phyloP scores from a whole-genome alignment of 2,888 invertebrate species.

The Pomacea canaliculata region DNA sequence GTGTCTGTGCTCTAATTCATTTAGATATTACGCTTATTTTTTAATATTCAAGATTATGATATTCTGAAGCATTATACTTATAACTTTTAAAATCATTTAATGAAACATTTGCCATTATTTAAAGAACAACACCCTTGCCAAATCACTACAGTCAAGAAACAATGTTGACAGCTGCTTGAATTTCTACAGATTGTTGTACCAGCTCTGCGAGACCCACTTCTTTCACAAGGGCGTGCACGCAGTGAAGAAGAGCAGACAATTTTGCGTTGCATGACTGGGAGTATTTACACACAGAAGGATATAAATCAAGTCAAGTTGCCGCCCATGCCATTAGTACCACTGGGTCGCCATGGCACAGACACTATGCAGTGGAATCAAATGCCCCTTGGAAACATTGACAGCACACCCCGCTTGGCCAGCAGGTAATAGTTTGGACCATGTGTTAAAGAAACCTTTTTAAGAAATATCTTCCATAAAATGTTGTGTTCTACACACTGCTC shows the following conservation, averaged over 20 bases:
- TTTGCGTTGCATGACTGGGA: conserved; percentile 62
- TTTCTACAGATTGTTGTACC: conserved; percentile 50
- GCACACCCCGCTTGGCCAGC: conserved; percentile 60
- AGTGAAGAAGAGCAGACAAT: conserved; percentile 61
- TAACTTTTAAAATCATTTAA: no score
- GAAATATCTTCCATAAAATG: no score
- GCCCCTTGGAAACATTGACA: conserved; percentile 67
- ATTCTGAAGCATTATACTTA: no score
- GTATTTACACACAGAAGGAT: conserved; percentile 58
- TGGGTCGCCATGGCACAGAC: conserved; percentile 65
- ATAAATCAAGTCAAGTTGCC: conserved; percentile 60
- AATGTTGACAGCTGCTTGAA: no score
- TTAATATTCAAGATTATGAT: no score
- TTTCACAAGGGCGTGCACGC: conserved; percentile 56
- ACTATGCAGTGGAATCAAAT: conserved; percentile 62
- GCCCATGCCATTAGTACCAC: conserved; percentile 62
- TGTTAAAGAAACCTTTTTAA: not conserved
- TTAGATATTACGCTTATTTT: no score
- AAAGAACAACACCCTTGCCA: no score
- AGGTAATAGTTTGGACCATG: conserved; percentile 41
- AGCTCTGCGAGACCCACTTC: conserved; percentile 58
- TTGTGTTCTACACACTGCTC: not conserved
- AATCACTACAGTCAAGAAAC: no score
- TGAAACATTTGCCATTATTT: no score
- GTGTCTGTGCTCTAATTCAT: no score